phyloP scores from a whole-genome alignment of 2,797 vertebrate species.

The Mallotus villosus region DNA sequence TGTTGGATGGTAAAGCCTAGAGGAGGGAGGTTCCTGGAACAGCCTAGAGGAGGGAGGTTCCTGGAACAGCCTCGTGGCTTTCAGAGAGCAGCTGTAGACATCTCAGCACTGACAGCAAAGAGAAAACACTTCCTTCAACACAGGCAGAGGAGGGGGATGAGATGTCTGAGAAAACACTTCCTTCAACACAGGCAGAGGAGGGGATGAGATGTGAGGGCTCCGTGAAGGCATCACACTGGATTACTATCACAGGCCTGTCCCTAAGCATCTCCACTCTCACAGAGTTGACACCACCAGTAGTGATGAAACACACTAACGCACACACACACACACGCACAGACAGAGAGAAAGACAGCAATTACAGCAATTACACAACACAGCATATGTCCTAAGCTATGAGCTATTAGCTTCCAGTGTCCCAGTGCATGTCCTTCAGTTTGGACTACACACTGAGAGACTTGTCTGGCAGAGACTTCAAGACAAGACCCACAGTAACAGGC shows the following conservation, averaged over 20 bases:
- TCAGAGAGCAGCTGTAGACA: no score
- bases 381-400: slow-evolving; percentile 67
- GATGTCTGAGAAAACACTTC: neutral
- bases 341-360: slow-evolving; percentile 69
- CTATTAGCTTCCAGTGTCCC: slow-evolving; percentile 64
- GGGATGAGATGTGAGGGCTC: neutral
- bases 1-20: no score
- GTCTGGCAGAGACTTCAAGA: slow-evolving; percentile 52
- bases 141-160: no score
- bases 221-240: neutral
- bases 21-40: neutral
- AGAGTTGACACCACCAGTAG: slow-evolving; percentile 47
- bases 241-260: neutral
- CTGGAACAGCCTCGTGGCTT: no score
- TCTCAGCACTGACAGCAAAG: neutral
- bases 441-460: slow-evolving; percentile 47
- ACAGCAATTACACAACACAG: slow-evolving; percentile 73
- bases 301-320: slow-evolving; percentile 62
- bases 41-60: no score
- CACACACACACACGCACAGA: slow-evolving; percentile 65
- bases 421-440: slow-evolving; percentile 55
- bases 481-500: slow-evolving; percentile 15
- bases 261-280: neutral
- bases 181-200: neutral
- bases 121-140: no score